phyloP scores from a whole-genome alignment of 1,140 invertebrate species.

The Belonocnema kinseyi region DNA sequence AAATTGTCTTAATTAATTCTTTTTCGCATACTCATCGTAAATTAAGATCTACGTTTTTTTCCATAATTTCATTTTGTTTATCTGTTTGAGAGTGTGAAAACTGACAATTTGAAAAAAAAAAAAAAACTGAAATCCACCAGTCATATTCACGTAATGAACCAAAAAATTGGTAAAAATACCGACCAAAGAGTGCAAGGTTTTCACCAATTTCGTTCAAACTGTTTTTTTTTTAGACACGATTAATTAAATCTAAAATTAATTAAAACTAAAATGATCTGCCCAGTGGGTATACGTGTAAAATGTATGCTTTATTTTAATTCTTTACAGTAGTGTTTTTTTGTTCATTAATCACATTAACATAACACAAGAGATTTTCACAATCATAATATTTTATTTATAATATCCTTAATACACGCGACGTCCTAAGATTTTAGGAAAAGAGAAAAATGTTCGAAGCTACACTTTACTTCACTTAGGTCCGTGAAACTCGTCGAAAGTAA shows the following conservation, averaged over 20 bases:
- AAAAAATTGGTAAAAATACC: no score
- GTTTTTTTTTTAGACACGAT: no score
- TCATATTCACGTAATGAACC: no score
- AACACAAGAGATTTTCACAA: conserved; percentile 75
- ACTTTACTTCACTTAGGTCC: conserved; percentile 57
- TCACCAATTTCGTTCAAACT: no score
- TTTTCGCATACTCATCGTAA: no score
- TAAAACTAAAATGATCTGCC: neutral
- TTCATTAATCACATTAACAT: conserved; percentile 71
- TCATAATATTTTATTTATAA: conserved; percentile 69
- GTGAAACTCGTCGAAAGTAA: conserved; percentile 51
- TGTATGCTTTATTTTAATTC: conserved; percentile 75
- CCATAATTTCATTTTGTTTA: no score
- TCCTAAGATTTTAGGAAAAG: conserved; percentile 65
- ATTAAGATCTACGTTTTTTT: no score
- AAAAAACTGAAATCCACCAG: no score
- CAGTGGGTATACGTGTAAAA: conserved; percentile 69
- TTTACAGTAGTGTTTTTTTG: conserved; percentile 70
- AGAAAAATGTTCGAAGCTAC: conserved; percentile 69
- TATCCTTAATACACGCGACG: conserved; percentile 73
- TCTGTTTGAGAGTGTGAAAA: no score
- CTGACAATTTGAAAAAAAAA: no score
- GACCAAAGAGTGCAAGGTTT: no score
- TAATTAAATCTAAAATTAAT: neutral
- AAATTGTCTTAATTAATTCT: no score